These are phyloP conservation scores for Nephrotoma flavescens DNA, from an alignment of 2,888 invertebrate species.

Conservation along the genomic window DNA sequence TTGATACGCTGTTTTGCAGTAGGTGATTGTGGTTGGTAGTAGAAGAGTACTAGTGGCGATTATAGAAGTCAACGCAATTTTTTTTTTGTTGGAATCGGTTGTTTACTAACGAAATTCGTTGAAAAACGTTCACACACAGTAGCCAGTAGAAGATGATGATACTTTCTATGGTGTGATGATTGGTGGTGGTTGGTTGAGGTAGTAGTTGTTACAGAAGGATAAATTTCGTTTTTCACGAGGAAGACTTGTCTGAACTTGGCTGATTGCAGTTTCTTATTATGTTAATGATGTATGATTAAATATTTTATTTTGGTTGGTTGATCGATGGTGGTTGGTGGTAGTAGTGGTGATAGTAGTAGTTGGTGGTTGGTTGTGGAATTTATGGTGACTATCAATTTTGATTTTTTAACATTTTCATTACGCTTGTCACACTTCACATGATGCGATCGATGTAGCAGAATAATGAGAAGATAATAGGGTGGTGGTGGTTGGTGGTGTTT, in stretches of 20 bases:
- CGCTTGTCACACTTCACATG: not conserved
- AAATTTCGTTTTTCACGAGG: constrained; percentile 5
- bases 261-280: not conserved
- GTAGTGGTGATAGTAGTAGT: not conserved
- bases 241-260: not conserved
- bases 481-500: not conserved
- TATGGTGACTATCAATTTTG: constrained; percentile 7
- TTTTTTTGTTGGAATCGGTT: not conserved
- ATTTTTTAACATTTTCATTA: not conserved
- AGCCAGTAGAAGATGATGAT: not conserved
- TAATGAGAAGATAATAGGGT: not conserved
- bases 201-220: constrained; percentile 1
- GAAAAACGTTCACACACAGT: not conserved
- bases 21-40: not conserved
- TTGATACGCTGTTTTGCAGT: constrained; percentile 15
- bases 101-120: not conserved
- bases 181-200: not conserved
- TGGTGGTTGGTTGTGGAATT: constrained; percentile 5
- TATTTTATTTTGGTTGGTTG: constrained; percentile 5
- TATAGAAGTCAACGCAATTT: not conserved
- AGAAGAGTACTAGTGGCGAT: not conserved
- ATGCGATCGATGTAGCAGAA: constrained; percentile 1
- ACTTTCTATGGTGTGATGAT: not conserved
- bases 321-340: constrained; percentile 7
- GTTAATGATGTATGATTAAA: not conserved